These are phyloP conservation scores for Mustela lutreola DNA, from an alignment of 2,113 vertebrate genomes.

Conservation along the genomic window DNA sequence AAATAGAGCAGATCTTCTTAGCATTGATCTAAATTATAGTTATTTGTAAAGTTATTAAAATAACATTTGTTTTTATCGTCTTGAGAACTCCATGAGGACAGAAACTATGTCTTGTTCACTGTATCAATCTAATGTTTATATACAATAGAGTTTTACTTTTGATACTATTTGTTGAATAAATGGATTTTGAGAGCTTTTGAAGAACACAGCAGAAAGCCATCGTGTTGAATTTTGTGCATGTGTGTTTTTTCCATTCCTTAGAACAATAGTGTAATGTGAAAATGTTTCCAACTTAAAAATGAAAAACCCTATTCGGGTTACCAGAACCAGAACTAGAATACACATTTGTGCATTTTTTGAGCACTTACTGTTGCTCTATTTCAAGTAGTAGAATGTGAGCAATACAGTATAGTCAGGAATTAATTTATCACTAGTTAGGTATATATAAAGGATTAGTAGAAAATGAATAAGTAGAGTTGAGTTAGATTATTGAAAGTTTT, in stretches of 20 bases:
- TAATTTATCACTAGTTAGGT: neutral
- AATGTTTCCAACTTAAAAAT: constrained; percentile 56
- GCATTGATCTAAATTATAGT: neutral
- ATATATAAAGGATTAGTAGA: neutral
- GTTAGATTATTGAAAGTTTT: constrained; percentile 40
- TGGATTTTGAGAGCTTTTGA: constrained; percentile 43
- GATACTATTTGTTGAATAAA: neutral
- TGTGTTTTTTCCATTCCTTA: neutral
- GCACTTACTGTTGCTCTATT: neutral
- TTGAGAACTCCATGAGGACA: neutral
- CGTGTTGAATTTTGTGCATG: neutral
- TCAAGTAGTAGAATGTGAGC: neutral
- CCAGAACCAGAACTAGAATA: neutral
- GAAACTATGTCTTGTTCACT: neutral
- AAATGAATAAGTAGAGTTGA: neutral
- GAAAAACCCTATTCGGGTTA: neutral
- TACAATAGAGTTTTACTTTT: neutral
- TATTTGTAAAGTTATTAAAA: constrained; percentile 13
- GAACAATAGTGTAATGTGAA: neutral
- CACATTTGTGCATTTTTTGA: neutral
- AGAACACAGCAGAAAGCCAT: neutral
- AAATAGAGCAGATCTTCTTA: neutral
- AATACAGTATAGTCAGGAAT: neutral
- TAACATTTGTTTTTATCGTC: neutral
- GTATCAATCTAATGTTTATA: neutral